These are phyloP conservation scores for Mus spicilegus DNA, from an alignment of 2,113 vertebrate species.

Conservation along the genomic window DNA sequence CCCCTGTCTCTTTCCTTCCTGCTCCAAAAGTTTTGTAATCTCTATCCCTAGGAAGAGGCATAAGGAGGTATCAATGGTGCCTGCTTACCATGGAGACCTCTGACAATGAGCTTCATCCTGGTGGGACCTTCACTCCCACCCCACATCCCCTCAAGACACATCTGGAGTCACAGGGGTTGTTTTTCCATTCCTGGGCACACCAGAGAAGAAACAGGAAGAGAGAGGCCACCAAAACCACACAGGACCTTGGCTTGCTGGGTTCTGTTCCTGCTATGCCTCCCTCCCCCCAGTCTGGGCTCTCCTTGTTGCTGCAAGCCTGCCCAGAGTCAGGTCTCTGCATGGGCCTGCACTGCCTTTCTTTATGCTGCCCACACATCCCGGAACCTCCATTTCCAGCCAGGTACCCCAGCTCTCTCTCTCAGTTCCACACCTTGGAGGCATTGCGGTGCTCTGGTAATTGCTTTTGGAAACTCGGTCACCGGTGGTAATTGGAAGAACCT, in stretches of 20 bases:
- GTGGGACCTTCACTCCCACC: background rate
- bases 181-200: background rate
- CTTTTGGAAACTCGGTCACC: constrained; percentile 67
- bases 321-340: rapidly evolving
- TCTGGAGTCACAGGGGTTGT: background rate
- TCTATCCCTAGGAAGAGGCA: rapidly evolving
- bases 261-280: rapidly evolving
- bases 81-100: rapidly evolving
- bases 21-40: background rate
- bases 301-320: rapidly evolving
- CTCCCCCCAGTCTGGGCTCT: background rate
- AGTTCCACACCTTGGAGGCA: constrained; percentile 23
- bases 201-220: background rate
- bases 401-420: background rate
- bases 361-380: background rate
- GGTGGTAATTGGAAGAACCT: constrained; percentile 65
- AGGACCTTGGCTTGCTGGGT: no score
- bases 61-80: rapidly evolving
- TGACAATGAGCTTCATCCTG: background rate
- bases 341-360: rapidly evolving
- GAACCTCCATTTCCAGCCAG: background rate
- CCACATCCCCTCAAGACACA: no score
- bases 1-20: background rate
- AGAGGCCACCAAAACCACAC: rapidly evolving
- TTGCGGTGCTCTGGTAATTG: constrained; percentile 47